A percentile compares a stretch with the other conserved stretches of the same genome.
phyloP scores from a whole-genome alignment of 1,140 invertebrate genomes.

The Ephestia elutella region DNA sequence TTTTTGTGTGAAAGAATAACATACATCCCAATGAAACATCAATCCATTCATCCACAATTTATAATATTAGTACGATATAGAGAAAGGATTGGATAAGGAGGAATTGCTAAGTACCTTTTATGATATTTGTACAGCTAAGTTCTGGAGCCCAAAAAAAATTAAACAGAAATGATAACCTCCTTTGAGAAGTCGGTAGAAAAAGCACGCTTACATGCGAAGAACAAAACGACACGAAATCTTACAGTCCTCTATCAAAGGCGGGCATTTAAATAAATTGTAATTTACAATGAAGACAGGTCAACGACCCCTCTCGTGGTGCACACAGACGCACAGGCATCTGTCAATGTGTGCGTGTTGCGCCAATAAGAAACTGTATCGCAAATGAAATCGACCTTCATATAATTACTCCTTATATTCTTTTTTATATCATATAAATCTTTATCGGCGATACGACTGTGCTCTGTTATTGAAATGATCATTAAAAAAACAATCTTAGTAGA shows the following conservation, averaged over 20 bases:
- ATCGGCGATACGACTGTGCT: background rate
- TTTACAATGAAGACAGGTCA: background rate
- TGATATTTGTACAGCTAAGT: too few relatives aligned
- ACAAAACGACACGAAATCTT: background rate
- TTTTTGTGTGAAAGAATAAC: too few relatives aligned
- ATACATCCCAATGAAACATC: too few relatives aligned
- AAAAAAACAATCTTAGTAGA: background rate
- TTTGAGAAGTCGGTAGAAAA: background rate
- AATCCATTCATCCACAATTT: too few relatives aligned
- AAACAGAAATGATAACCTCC: background rate
- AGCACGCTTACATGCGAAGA: background rate
- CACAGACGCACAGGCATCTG: background rate
- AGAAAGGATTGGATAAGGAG: too few relatives aligned
- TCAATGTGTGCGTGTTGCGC: background rate
- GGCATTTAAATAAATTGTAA: slow-evolving; percentile 3
- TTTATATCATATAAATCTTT: background rate
- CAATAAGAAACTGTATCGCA: slow-evolving; percentile 1
- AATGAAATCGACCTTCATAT: background rate
- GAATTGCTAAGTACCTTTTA: too few relatives aligned
- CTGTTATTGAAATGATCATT: background rate
- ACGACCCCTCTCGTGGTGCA: background rate
- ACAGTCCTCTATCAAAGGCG: background rate
- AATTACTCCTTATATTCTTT: background rate
- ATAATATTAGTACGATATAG: too few relatives aligned
- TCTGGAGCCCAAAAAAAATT: background rate